Evolutionary conservation across 2,888 invertebrate species (phyloP).

Genomic region (Arge pagana): DNA sequence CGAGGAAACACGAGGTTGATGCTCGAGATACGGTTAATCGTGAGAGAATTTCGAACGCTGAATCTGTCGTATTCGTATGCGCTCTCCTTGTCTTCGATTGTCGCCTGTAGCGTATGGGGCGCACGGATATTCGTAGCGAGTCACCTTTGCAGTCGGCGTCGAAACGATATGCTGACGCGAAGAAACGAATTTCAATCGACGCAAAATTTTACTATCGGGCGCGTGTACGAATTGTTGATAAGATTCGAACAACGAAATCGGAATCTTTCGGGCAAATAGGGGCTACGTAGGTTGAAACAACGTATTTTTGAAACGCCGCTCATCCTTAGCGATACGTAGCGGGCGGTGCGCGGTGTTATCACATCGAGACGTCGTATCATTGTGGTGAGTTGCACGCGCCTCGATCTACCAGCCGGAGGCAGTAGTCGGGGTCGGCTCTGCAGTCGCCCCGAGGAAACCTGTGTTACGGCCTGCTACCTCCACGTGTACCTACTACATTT

Average conservation of each 20-base stretch:
- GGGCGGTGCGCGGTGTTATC: constrained; percentile 9
- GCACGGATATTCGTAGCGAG: too few relatives aligned
- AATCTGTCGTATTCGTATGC: too few relatives aligned
- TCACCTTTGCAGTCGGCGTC: too few relatives aligned
- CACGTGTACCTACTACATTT: constrained; percentile 57
- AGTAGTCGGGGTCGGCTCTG: constrained; percentile 40
- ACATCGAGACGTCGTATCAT: constrained; percentile 16
- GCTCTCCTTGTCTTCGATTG: too few relatives aligned
- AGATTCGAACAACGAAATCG: too few relatives aligned
- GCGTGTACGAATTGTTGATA: too few relatives aligned
- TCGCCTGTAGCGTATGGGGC: too few relatives aligned
- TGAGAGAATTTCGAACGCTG: neutral
- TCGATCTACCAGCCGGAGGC: constrained; percentile 43
- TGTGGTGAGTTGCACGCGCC: constrained; percentile 45
- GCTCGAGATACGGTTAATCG: neutral
- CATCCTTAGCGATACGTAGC: constrained; percentile 2
- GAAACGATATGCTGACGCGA: too few relatives aligned
- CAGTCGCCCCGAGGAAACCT: constrained; percentile 41
- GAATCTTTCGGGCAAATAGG: too few relatives aligned
- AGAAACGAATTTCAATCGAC: too few relatives aligned
- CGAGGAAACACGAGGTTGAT: neutral
- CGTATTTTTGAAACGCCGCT: constrained; percentile 15
- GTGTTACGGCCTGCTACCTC: constrained; percentile 51
- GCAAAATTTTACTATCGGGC: too few relatives aligned
- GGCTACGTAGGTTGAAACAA: too few relatives aligned